Evolutionary conservation across 2,113 vertebrate species (phyloP).

Genomic region (Neodon shergylaensis): DNA sequence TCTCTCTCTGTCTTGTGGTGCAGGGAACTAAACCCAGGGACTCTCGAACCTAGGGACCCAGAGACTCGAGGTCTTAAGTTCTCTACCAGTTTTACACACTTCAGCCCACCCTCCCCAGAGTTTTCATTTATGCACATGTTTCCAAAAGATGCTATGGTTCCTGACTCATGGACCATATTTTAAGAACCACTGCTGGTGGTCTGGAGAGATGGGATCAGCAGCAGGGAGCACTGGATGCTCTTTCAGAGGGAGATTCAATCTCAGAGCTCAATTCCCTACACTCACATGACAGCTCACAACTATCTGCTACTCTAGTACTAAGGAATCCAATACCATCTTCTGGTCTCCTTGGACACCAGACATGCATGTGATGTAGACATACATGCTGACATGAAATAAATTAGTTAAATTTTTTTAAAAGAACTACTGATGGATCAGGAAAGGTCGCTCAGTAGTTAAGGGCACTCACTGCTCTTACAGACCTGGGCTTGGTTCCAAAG

Average conservation of each 20-base stretch:
- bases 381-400: neutral
- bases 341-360: neutral
- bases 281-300: neutral
- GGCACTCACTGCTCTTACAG: neutral
- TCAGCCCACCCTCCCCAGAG: neutral
- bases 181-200: neutral
- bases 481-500: neutral
- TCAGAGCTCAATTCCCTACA: neutral
- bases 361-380: neutral
- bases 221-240: neutral
- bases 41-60: neutral
- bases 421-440: neutral
- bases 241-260: neutral
- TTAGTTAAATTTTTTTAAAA: neutral
- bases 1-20: too few relatives aligned
- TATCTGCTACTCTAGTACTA: neutral
- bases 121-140: slow-evolving; percentile 38
- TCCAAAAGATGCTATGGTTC: slow-evolving; percentile 41
- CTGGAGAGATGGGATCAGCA: neutral
- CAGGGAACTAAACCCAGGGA: neutral
- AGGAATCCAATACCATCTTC: neutral
- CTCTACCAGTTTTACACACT: neutral
- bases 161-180: neutral
- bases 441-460: neutral
- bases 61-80: neutral